Conservation (phyloP, 2,888 invertebrate genomes). For the Philaethria dido region DNA sequence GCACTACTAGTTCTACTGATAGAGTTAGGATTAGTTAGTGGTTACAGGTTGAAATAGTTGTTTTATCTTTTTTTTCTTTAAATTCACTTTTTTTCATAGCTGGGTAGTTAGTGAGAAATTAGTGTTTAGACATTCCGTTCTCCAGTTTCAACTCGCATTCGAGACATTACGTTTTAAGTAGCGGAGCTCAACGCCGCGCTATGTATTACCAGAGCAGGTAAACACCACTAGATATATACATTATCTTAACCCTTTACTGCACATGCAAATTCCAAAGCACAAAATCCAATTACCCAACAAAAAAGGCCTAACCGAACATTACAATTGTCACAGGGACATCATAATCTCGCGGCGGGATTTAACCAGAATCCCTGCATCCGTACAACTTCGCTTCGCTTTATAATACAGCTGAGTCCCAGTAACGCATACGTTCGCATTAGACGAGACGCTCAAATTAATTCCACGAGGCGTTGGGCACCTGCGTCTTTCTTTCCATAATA, state of each 20-base stretch:
- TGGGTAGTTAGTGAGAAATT: too few relatives aligned
- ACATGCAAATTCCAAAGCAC: background rate
- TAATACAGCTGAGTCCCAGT: slow-evolving; percentile 66
- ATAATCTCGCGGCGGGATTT: slow-evolving; percentile 73
- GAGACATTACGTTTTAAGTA: too few relatives aligned
- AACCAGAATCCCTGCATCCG: slow-evolving; percentile 52
- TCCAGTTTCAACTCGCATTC: too few relatives aligned
- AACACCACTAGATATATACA: too few relatives aligned
- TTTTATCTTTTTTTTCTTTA: too few relatives aligned
- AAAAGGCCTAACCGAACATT: background rate
- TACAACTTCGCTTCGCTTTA: slow-evolving; percentile 66
- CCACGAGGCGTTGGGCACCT: slow-evolving; percentile 70
- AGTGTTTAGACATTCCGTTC: too few relatives aligned
- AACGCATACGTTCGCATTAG: slow-evolving; percentile 77
- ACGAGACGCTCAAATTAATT: slow-evolving; percentile 78
- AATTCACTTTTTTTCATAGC: too few relatives aligned
- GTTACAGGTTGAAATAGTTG: too few relatives aligned
- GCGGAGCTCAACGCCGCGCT: too few relatives aligned
- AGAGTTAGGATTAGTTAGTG: too few relatives aligned
- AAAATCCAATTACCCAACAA: slow-evolving; percentile 5
- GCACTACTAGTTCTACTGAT: too few relatives aligned
- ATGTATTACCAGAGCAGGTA: too few relatives aligned
- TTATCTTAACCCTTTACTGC: background rate
- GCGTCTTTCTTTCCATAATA: slow-evolving; percentile 81
- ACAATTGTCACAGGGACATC: slow-evolving; percentile 59